Evolutionary conservation across 2,888 invertebrate species (phyloP), one percentile per base, ranked within the genome.

Genomic region (Zeuzera pyrina): DNA sequence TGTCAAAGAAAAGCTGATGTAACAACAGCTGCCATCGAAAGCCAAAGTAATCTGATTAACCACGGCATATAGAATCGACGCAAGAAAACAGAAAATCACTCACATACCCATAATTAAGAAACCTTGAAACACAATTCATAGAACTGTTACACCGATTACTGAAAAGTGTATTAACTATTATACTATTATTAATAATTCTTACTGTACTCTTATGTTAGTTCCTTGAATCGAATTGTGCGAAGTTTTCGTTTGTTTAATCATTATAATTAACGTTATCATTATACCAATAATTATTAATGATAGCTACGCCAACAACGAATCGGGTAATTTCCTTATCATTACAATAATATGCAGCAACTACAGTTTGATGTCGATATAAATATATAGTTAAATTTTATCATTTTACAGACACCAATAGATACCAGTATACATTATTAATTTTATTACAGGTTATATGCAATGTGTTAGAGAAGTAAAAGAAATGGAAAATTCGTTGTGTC

Each of bases 201-300:
- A 70, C 63, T 60, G 55, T 73, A 73, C 42, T 46, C 60, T 67
- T 79, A 79, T 53, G 57, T 73, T 76, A 79, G 61, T 77, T 73
- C 65, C 64, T 70, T 72, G 72, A 73, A 47, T 76, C 66, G 58
- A 64, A 69, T 83, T 83, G 83, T 83, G 83, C 83, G 81, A 78
- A 68, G 56, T 66, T 73, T 73, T 74, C 66, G 57, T 71, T 73
- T 67, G 56, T 60, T 65, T 52, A 58, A 52, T 49, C 39, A 54
- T 57, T 63, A 63, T 60, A 49, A 49, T 57, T 64, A 63, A 50
- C 47, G 53, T 62, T 39, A 55, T 48, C 35, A 52, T 43, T 48
- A 49, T 51, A 56, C 47, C 52, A 53, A 57, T 52, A 49, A 49
- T 45, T 45, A 51, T 56, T 56, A 70, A 70, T 67, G 73, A 77